These are phyloP conservation scores for Sitta carolinensis DNA, from an alignment of 2,797 vertebrate species.

Conservation along the genomic window DNA sequence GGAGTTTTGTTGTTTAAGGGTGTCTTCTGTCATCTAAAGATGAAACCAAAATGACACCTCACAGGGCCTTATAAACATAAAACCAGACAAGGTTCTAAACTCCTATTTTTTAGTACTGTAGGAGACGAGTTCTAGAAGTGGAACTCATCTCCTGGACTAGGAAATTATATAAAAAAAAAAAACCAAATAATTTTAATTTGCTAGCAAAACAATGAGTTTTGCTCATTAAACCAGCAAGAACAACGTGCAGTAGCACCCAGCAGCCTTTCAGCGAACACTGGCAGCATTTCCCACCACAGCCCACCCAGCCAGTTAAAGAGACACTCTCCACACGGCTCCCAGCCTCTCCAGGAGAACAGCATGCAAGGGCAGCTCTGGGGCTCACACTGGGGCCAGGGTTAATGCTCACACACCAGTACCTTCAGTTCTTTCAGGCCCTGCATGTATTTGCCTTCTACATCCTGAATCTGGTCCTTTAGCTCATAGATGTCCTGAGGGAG, in stretches of 20 bases:
- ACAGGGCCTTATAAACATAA: not conserved
- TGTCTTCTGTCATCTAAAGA: not conserved
- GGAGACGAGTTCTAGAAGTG: not conserved
- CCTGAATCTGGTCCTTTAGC: conserved; percentile 97
- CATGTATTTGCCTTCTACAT: conserved; percentile 92
- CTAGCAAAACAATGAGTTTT: not conserved
- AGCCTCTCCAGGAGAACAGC: not conserved
- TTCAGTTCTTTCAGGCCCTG: conserved; percentile 94
- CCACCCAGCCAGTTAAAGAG: not conserved
- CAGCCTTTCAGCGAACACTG: not conserved
- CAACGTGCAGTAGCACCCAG: not conserved
- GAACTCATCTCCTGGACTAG: not conserved
- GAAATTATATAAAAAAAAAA: not conserved
- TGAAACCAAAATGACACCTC: not conserved
- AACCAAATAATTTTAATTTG: not conserved
- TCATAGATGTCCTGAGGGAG: conserved; percentile 92
- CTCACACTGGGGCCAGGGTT: conserved; percentile 8
- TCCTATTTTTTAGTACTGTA: not conserved
- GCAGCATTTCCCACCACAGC: not conserved
- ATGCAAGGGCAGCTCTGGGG: not conserved
- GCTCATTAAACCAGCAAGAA: not conserved
- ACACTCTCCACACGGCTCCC: not conserved
- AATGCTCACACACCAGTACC: conserved; percentile 77
- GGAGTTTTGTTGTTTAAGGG: not conserved
- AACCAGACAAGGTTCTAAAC: not conserved